Conservation (phyloP, 2,113 vertebrate genomes). For the Toxotes chatareus region DNA sequence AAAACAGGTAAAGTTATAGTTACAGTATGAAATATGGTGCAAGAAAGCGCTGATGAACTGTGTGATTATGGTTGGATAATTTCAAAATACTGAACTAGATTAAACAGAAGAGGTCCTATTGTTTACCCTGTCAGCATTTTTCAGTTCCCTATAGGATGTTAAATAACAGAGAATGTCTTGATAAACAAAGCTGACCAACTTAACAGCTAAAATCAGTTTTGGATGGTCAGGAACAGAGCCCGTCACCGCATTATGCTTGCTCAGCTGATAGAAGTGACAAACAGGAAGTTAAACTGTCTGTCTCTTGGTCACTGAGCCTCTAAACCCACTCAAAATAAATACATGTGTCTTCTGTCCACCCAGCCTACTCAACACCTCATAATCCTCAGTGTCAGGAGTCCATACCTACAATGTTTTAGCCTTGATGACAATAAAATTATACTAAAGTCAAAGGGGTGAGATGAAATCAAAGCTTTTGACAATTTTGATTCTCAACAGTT, state of each 20-base stretch:
- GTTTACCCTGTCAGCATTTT: constrained; percentile 38
- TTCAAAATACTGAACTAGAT: constrained; percentile 10
- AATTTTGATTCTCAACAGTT: not conserved
- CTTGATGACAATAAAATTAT: not conserved
- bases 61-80: not conserved
- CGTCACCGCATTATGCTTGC: not conserved
- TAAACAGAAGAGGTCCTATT: not conserved
- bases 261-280: constrained; percentile 35
- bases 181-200: not conserved
- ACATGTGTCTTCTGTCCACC: not conserved
- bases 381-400: not conserved
- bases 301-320: constrained; percentile 2
- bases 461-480: not conserved
- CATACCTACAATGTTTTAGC: not conserved
- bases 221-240: not conserved
- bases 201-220: not conserved
- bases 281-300: constrained; percentile 42
- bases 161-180: not conserved
- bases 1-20: too few species aligned
- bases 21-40: not conserved
- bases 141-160: constrained; percentile 36
- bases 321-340: not conserved
- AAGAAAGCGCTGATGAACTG: not conserved
- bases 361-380: not conserved
- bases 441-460: not conserved